These are phyloP conservation scores for Alosa sapidissima DNA, from an alignment of 2,797 vertebrate genomes.

Conservation along the genomic window DNA sequence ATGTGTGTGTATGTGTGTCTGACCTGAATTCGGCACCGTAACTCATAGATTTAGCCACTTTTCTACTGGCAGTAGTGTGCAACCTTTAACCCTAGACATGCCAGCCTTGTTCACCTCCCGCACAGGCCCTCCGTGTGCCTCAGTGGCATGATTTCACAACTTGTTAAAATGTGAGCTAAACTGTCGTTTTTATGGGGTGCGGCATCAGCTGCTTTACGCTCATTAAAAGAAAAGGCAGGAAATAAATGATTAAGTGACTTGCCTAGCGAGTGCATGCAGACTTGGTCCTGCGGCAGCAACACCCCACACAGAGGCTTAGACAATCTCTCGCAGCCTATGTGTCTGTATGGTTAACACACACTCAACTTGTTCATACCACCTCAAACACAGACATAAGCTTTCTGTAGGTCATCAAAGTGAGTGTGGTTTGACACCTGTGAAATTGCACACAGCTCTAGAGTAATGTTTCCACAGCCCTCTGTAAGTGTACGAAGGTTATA, in stretches of 20 bases:
- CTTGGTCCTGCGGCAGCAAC: background rate
- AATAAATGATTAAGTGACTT: constrained; percentile 30
- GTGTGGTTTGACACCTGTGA: background rate
- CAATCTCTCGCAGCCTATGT: background rate
- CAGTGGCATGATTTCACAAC: constrained; percentile 24
- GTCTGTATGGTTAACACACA: background rate
- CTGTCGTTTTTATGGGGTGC: constrained; percentile 48
- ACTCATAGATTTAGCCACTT: background rate
- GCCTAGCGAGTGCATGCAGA: constrained; percentile 23
- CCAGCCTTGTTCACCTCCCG: background rate
- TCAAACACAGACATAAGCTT: background rate
- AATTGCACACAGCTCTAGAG: background rate
- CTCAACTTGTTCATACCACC: background rate
- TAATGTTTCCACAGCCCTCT: background rate
- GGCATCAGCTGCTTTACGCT: constrained; percentile 54
- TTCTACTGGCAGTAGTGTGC: background rate
- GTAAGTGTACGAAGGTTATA: background rate
- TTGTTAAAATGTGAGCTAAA: constrained; percentile 46
- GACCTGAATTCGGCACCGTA: constrained; percentile 19
- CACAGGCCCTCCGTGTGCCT: background rate
- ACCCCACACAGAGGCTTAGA: constrained; percentile 4
- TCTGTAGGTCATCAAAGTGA: background rate
- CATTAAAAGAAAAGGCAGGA: constrained; percentile 38
- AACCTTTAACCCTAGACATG: background rate
- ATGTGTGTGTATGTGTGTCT: background rate